Evolutionary conservation across 2,888 invertebrate species (phyloP).

Genomic region (Pseudanteris insignis): DNA sequence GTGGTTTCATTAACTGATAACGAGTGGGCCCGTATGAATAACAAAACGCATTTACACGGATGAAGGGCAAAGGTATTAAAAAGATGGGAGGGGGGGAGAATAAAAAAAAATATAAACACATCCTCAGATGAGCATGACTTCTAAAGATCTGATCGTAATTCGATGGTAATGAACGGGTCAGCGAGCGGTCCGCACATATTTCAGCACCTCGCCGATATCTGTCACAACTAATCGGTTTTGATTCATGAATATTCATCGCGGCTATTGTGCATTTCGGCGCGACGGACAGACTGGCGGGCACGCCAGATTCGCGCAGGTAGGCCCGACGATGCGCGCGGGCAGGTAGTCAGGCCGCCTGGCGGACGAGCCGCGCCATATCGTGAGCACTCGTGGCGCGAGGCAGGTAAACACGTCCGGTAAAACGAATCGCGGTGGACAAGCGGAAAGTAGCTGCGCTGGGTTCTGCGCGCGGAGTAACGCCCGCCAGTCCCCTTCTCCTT

Average conservation of each 20-base stretch:
- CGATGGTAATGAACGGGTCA: constrained; percentile 1
- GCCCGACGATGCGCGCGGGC: neutral
- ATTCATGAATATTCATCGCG: constrained; percentile 22
- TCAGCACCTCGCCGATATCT: constrained; percentile 29
- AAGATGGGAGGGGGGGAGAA: neutral
- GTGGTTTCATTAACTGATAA: too few species aligned
- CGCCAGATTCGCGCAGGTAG: constrained; percentile 3
- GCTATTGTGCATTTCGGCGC: constrained; percentile 14
- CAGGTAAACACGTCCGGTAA: constrained; percentile 37
- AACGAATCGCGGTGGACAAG: constrained; percentile 42
- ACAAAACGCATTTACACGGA: too few species aligned
- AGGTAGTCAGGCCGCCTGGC: constrained; percentile 6
- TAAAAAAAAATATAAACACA: neutral
- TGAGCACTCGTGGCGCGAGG: constrained; percentile 26
- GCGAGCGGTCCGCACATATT: constrained; percentile 14
- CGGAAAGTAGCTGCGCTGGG: constrained; percentile 41
- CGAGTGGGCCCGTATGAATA: too few species aligned
- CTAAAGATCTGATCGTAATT: constrained; percentile 13
- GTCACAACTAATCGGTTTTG: constrained; percentile 26
- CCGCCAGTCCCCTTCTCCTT: too few species aligned
- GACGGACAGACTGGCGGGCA: constrained; percentile 1
- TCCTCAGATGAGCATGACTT: too few species aligned
- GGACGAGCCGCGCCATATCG: constrained; percentile 8
- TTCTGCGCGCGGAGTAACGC: constrained; percentile 52
- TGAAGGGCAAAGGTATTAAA: too few species aligned